Percentiles rank a stretch among this genome's conserved stretches.
Evolutionary conservation across 1,140 invertebrate genomes (phyloP).

Genomic region (Parasteatoda tepidariorum): DNA sequence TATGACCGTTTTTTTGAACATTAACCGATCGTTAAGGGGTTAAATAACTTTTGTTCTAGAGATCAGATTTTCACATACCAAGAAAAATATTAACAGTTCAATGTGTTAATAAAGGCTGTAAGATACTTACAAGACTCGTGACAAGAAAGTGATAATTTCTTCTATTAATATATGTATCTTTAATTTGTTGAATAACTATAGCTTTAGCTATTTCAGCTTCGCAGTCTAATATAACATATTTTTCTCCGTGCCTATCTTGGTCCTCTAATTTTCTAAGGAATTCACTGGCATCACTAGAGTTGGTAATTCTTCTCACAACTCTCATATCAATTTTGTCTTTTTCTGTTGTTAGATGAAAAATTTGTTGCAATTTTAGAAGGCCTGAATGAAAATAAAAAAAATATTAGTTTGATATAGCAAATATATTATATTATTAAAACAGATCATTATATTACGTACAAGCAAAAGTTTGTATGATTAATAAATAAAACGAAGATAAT

Average conservation of each 20-base stretch:
- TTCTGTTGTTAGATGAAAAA: constrained; percentile 79
- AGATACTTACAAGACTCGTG: constrained; percentile 83
- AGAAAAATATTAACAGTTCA: too few species aligned
- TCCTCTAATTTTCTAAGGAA: constrained; percentile 66
- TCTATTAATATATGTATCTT: constrained; percentile 84
- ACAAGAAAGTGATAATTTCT: constrained; percentile 92
- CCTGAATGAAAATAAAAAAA: constrained; percentile 72
- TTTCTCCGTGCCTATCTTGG: constrained; percentile 69
- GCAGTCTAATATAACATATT: constrained; percentile 89
- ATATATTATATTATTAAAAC: too few species aligned
- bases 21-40: too few species aligned
- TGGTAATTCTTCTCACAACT: constrained; percentile 68
- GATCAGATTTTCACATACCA: too few species aligned
- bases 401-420: too few species aligned
- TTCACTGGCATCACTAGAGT: constrained; percentile 69
- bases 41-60: neutral
- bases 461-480: too few species aligned
- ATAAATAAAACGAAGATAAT: too few species aligned
- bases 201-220: constrained; percentile 86
- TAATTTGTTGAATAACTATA: constrained; percentile 85
- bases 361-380: constrained; percentile 86
- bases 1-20: too few species aligned
- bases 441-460: too few species aligned
- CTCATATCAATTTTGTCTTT: constrained; percentile 86
- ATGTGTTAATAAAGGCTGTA: constrained; percentile 65